phyloP scores from a whole-genome alignment of 2,888 invertebrate species.

The Lobophora halterata region DNA sequence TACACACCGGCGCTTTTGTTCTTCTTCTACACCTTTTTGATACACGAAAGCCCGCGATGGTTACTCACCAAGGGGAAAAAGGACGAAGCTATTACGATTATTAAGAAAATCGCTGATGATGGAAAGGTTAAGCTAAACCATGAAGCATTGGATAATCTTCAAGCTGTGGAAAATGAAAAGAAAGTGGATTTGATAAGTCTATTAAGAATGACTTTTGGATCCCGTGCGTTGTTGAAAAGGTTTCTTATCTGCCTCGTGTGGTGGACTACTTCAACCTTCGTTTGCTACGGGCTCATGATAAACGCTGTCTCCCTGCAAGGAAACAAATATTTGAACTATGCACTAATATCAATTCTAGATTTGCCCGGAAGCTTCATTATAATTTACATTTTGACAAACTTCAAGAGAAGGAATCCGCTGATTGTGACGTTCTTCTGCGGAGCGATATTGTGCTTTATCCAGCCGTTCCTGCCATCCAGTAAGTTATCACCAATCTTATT shows the following conservation, averaged over 20 bases:
- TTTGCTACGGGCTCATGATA: constrained; percentile 88
- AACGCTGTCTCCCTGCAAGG: constrained; percentile 88
- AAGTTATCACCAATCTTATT: too few relatives aligned
- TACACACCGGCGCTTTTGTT: constrained; percentile 86
- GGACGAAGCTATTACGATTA: constrained; percentile 82
- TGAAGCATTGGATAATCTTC: constrained; percentile 41
- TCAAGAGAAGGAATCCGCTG: constrained; percentile 79
- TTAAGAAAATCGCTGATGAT: constrained; percentile 80
- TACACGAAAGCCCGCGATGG: constrained; percentile 91
- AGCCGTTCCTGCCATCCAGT: constrained; percentile 81
- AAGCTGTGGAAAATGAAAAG: constrained; percentile 35
- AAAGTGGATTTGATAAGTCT: constrained; percentile 43
- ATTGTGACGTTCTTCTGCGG: constrained; percentile 77
- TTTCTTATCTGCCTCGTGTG: constrained; percentile 63
- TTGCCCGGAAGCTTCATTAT: constrained; percentile 80
- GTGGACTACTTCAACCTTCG: constrained; percentile 85
- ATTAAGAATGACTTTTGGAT: constrained; percentile 55
- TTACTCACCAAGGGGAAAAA: constrained; percentile 85
- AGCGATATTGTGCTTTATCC: constrained; percentile 79
- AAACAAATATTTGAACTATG: constrained; percentile 88
- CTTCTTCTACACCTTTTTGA: constrained; percentile 82
- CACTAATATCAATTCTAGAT: constrained; percentile 77
- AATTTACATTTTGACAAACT: constrained; percentile 75
- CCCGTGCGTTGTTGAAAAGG: constrained; percentile 50
- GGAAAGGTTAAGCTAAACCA: constrained; percentile 57